Evolutionary conservation across 2,113 vertebrate species (phyloP).

Genomic region (Cyrtonyx montezumae): DNA sequence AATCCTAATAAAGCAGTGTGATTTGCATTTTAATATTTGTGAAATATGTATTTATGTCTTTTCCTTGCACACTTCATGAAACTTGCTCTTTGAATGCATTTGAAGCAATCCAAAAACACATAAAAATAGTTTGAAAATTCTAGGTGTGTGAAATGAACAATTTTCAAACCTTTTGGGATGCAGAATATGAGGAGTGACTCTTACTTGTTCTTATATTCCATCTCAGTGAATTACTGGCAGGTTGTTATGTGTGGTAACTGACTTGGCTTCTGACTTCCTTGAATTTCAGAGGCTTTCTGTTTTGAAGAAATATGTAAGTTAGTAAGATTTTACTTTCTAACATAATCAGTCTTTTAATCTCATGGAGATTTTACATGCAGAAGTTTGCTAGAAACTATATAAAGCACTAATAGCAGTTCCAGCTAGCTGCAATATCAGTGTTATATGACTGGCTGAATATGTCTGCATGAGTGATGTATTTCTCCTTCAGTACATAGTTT

Average conservation of each 20-base stretch:
- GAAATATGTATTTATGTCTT: background rate
- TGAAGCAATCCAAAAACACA: background rate
- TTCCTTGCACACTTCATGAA: background rate
- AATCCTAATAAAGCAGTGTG: background rate
- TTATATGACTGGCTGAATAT: background rate
- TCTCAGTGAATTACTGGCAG: background rate
- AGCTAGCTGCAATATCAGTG: background rate
- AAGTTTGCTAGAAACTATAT: background rate
- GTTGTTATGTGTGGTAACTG: background rate
- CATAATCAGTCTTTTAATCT: background rate
- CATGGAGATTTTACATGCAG: background rate
- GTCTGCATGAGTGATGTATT: background rate
- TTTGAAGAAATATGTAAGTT: background rate
- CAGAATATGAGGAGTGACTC: background rate
- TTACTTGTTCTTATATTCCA: background rate
- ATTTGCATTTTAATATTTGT: background rate
- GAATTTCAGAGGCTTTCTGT: background rate
- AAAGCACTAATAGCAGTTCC: background rate
- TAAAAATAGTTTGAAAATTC: background rate
- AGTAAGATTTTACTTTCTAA: background rate
- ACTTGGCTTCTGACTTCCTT: background rate
- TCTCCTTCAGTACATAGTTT: background rate
- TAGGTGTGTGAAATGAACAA: background rate
- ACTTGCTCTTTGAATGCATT: background rate
- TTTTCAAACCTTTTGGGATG: background rate